phyloP scores from a whole-genome alignment of 2,888 invertebrate genomes.

The Stenotaenia linearis region DNA sequence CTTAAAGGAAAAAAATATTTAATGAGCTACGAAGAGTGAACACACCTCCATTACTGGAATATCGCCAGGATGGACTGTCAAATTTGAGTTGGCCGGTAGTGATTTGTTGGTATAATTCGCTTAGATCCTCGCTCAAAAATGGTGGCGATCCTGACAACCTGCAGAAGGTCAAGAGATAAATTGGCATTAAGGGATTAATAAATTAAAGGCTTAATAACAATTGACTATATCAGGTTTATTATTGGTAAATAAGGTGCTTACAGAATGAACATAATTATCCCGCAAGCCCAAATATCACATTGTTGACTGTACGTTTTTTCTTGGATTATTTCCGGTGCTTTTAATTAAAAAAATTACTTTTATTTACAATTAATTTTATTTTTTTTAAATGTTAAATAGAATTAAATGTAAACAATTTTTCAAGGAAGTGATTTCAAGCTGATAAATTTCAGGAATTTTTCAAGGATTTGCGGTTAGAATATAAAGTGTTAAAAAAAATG shows the following conservation, averaged over 20 bases:
- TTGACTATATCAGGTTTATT: not conserved
- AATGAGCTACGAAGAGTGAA: not conserved
- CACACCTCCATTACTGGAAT: slow-evolving; percentile 28
- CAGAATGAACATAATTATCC: slow-evolving; percentile 54
- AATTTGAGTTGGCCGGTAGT: slow-evolving; percentile 18
- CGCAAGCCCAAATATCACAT: slow-evolving; percentile 58
- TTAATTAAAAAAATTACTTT: slow-evolving; percentile 33
- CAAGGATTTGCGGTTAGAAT: not conserved
- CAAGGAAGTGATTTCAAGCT: not conserved
- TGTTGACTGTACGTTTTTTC: slow-evolving; percentile 55
- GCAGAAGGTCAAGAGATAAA: not conserved
- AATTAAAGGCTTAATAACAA: not conserved
- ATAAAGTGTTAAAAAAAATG: not conserved
- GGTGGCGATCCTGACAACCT: slow-evolving; percentile 30
- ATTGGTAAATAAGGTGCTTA: slow-evolving; percentile 28
- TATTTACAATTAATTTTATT: not conserved
- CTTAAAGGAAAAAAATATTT: too few species aligned
- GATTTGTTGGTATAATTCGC: slow-evolving; percentile 18
- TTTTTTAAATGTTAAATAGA: not conserved
- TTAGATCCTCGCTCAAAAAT: not conserved
- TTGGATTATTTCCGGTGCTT: slow-evolving; percentile 56
- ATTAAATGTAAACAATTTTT: not conserved
- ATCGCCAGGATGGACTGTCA: not conserved
- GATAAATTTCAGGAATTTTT: not conserved
- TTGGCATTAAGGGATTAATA: not conserved